These are phyloP conservation scores for Dusona sp. DNA, from an alignment of 2,888 invertebrate genomes.

Conservation along the genomic window DNA sequence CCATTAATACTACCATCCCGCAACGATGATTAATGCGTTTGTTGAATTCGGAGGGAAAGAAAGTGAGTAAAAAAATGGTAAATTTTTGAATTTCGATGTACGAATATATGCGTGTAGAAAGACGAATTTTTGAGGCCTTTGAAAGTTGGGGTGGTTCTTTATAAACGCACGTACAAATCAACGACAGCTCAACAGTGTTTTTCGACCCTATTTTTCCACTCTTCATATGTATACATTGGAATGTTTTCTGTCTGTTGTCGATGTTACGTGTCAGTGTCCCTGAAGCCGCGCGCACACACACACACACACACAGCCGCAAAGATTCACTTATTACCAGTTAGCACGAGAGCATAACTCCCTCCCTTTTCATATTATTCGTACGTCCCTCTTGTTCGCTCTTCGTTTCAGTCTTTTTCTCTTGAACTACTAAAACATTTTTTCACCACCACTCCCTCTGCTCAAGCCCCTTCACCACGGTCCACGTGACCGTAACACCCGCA, in stretches of 20 bases:
- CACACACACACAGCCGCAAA: slow-evolving; percentile 79
- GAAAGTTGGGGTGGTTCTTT: background rate
- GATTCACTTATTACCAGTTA: slow-evolving; percentile 82
- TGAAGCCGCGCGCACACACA: too few species aligned
- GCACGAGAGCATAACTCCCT: slow-evolving; percentile 71
- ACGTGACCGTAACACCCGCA: background rate
- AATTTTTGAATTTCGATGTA: background rate
- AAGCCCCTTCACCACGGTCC: background rate
- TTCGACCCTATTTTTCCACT: slow-evolving; percentile 29
- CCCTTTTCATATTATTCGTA: slow-evolving; percentile 50
- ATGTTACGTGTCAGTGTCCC: slow-evolving; percentile 67
- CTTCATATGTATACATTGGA: background rate
- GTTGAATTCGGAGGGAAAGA: background rate
- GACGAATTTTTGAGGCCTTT: slow-evolving; percentile 15
- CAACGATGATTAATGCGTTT: slow-evolving; percentile 21
- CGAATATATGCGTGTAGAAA: background rate
- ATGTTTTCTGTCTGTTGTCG: slow-evolving; percentile 1
- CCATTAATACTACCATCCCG: slow-evolving; percentile 15
- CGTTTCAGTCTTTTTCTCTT: slow-evolving; percentile 48
- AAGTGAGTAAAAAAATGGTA: background rate
- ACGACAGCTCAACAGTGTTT: slow-evolving; percentile 49
- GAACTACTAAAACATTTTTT: slow-evolving; percentile 64
- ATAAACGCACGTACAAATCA: slow-evolving; percentile 23
- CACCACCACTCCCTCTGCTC: slow-evolving; percentile 62
- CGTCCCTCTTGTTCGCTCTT: slow-evolving; percentile 26